These are phyloP conservation scores for Schizopygopsis pylzovi DNA, from an alignment of 2,797 vertebrate species.

Conservation along the genomic window DNA sequence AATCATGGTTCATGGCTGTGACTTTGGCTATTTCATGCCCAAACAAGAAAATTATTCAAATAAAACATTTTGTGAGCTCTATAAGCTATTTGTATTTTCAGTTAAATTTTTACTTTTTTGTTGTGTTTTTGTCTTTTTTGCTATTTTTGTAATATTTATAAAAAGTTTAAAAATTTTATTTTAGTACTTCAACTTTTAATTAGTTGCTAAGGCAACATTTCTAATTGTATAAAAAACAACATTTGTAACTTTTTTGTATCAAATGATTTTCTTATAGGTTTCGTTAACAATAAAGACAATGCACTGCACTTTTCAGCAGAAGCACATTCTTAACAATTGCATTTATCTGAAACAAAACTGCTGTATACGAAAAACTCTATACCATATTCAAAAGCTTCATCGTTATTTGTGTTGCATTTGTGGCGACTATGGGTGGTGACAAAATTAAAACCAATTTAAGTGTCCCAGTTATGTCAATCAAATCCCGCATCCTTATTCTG, in stretches of 20 bases:
- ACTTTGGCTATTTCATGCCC: background rate
- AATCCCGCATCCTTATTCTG: slow-evolving; percentile 6
- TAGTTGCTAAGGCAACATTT: background rate
- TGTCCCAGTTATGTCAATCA: slow-evolving; percentile 53
- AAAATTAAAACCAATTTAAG: slow-evolving; percentile 54
- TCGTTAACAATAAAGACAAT: background rate
- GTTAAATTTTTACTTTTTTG: background rate
- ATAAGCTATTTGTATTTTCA: background rate
- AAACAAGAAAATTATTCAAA: background rate
- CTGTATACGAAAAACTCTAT: background rate
- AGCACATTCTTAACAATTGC: background rate
- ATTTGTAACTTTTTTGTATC: background rate
- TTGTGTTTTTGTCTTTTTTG: background rate
- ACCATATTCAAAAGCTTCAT: background rate
- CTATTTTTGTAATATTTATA: background rate
- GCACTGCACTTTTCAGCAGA: background rate
- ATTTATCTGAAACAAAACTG: background rate
- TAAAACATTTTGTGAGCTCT: too few species aligned
- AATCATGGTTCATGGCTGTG: background rate
- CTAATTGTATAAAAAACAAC: too few species aligned
- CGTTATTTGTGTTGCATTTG: background rate
- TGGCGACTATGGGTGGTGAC: slow-evolving; percentile 21
- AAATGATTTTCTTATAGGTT: background rate
- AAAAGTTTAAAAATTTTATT: too few species aligned
- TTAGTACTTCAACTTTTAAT: background rate